Percentiles rank a stretch among this genome's conserved stretches.
Evolutionary conservation across 2,113 vertebrate species (phyloP).

Genomic region (Hyperoodon ampullatus): DNA sequence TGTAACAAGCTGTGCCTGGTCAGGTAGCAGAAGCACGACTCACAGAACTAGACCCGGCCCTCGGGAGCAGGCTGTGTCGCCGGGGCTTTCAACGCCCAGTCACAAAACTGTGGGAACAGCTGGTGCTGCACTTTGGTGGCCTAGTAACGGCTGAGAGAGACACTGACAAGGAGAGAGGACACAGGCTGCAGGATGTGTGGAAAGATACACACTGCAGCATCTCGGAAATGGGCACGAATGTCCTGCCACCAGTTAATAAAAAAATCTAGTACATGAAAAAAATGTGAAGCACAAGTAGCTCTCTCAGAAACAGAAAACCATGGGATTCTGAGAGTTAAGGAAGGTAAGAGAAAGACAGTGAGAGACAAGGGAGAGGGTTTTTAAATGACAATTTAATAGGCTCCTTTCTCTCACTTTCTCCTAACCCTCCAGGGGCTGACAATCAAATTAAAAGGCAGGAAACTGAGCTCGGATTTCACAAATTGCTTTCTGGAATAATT

Average conservation of each 20-base stretch:
- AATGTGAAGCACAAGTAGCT: accelerated
- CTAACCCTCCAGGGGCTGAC: background rate
- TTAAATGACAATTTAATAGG: background rate
- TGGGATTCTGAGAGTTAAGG: background rate
- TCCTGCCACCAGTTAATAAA: background rate
- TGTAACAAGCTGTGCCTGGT: background rate
- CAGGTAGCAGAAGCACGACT: background rate
- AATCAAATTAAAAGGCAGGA: background rate
- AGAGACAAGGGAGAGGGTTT: background rate
- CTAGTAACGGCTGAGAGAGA: background rate
- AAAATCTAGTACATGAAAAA: background rate
- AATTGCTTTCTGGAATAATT: background rate
- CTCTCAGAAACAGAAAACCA: background rate
- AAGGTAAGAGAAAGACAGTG: background rate
- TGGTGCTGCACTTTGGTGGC: background rate
- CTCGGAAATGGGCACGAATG: accelerated
- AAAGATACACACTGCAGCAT: background rate
- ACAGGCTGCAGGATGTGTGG: background rate
- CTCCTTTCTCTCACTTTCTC: background rate
- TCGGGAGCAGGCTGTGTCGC: background rate
- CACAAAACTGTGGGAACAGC: background rate
- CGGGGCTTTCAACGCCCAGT: accelerated
- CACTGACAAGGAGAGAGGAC: background rate
- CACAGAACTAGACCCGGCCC: background rate
- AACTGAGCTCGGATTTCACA: background rate